Base-by-base conservation (phyloP, 1,140 invertebrate genomes). In the Meloidogyne hapla region DNA sequence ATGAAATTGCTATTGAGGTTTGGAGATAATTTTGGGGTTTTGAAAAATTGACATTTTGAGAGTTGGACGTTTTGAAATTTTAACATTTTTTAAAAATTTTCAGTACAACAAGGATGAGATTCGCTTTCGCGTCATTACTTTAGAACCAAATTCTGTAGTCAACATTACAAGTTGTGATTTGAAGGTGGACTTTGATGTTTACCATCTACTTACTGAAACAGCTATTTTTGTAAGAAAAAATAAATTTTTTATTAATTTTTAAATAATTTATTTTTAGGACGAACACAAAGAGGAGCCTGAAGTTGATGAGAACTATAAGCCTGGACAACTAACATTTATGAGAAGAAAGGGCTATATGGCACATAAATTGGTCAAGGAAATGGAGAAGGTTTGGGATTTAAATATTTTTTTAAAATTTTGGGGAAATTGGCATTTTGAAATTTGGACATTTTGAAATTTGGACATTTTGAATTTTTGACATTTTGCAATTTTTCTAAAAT, bases 161-260 rank as follows among this genome's bases (percentile, higher is more conserved):
- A n/a, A 56, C n/a, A 56, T 56, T n/a, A 56, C 48, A 56, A 56
- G n/a, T 56, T 56, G 48, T 56, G 48, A 56, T 56, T 56, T 56
- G 48, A 56, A 56, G n/a, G 48, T 56, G n/a, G 48, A 56, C 18
- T 56, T 56, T 56, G 48, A 56, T 4, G 48, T n/a, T n/a, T 56
- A 56, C n/a, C 8, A 56, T n/a, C 48, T 56, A n/a, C 48, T 56
- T 21, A 56, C 48, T 0, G 48, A 56, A 21, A 56, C 48, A 8
- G 48, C 48, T n/a, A 56, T 56, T 56, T 56, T 56, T 56, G 48
- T 56, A 56, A 56, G 8, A n/a, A 18, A 18, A 9, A 56, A 56
- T 21, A 8, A 21, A 6, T 56, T 56, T 56, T 56, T 56, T n/a
- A n/a, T n/a, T n/a, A n/a, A n/a, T 6, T 56, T 48, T 48, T 48